Conservation (phyloP, 2,888 invertebrate genomes). For the Boloria selene region DNA sequence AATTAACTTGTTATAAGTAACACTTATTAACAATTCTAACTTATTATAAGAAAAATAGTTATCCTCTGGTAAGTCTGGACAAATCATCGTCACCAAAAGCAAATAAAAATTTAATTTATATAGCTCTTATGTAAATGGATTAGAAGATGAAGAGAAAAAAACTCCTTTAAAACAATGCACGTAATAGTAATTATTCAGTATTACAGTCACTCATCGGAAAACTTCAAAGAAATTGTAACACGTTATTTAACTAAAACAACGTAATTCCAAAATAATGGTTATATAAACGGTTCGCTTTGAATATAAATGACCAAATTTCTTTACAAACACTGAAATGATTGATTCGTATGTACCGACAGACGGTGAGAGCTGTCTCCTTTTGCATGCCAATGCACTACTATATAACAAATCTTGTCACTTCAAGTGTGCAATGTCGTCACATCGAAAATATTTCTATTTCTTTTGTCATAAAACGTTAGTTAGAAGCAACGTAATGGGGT, state of each 20-base stretch:
- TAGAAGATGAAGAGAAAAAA: too few relatives aligned
- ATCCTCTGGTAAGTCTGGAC: too few relatives aligned
- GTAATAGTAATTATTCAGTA: neutral
- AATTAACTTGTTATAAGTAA: too few relatives aligned
- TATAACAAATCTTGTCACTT: conserved; percentile 31
- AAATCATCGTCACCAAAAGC: too few relatives aligned
- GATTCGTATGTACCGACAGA: conserved; percentile 54
- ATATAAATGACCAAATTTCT: conserved; percentile 38
- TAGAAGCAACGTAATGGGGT: neutral
- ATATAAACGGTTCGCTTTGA: conserved; percentile 43
- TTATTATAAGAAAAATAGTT: too few relatives aligned
- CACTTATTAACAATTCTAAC: too few relatives aligned
- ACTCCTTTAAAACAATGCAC: neutral
- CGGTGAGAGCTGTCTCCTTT: conserved; percentile 53
- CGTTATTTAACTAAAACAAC: conserved; percentile 26
- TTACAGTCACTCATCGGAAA: conserved; percentile 9
- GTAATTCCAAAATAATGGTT: conserved; percentile 41
- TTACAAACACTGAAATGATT: conserved; percentile 46
- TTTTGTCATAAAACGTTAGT: neutral
- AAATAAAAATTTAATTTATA: too few relatives aligned
- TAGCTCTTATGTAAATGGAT: too few relatives aligned
- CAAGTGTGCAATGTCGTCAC: conserved; percentile 16
- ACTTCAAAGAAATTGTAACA: conserved; percentile 24
- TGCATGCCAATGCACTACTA: conserved; percentile 50
- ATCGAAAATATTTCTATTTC: neutral